Evolutionary conservation across 2,113 vertebrate genomes (phyloP).

Genomic region (Zosterops hypoxanthus): DNA sequence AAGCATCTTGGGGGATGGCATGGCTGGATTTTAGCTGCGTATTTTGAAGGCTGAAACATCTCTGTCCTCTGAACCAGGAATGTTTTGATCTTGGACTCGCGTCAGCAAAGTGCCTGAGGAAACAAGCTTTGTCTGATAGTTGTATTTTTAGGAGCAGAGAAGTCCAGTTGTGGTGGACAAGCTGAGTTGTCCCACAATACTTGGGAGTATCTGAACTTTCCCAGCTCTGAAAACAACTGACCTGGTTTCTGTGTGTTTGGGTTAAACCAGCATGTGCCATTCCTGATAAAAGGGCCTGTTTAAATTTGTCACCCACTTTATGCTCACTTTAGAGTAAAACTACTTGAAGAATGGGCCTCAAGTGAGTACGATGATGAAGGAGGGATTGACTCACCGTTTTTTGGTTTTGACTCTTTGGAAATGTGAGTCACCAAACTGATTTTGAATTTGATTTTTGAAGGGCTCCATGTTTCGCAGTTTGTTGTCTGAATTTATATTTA

Average conservation of each 20-base stretch:
- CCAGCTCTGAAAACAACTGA: neutral
- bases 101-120: neutral
- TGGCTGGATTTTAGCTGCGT: neutral
- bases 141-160: conserved; percentile 9
- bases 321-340: neutral
- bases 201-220: neutral
- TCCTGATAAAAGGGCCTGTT: neutral
- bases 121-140: neutral
- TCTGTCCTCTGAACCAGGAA: neutral
- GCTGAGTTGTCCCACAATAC: neutral
- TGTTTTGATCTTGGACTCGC: neutral
- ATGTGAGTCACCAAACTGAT: neutral
- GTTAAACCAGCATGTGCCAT: neutral
- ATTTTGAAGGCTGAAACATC: neutral
- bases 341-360: neutral
- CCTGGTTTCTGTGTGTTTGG: neutral
- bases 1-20: accelerated
- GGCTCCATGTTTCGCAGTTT: neutral
- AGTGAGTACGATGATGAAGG: neutral
- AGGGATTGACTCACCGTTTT: neutral
- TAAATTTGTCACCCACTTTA: neutral
- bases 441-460: neutral
- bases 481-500: neutral
- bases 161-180: neutral
- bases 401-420: neutral